Evolutionary conservation across 2,888 invertebrate species (phyloP).

Genomic region (Uropetala carovei): DNA sequence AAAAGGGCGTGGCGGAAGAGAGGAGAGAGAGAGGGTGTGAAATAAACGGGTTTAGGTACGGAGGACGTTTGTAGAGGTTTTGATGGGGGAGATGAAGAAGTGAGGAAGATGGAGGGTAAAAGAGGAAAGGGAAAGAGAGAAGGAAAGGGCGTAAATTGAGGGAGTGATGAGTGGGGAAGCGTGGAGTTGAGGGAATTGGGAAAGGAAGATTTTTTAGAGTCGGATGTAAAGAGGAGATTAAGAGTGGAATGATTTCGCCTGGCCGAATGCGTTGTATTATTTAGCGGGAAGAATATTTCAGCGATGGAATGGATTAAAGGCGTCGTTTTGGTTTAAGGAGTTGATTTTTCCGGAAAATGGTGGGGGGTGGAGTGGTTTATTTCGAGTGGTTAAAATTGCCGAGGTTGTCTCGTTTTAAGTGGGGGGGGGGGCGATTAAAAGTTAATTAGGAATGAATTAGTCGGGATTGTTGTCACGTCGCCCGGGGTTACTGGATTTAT

Average conservation of each 20-base stretch:
- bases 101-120: not conserved
- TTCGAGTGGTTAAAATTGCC: not conserved
- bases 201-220: not conserved
- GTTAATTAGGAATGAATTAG: not conserved
- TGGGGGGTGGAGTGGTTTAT: not conserved
- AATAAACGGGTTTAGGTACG: not conserved
- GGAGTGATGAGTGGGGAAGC: not conserved
- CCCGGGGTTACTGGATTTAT: not conserved
- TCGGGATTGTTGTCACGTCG: not conserved
- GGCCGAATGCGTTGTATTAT: not conserved
- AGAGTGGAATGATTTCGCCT: not conserved
- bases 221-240: not conserved
- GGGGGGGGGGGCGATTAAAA: not conserved
- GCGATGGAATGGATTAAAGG: constrained; percentile 37
- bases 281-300: constrained; percentile 46
- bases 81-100: not conserved
- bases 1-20: not conserved
- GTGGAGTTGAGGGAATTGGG: not conserved
- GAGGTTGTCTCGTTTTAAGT: not conserved
- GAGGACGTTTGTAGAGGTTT: not conserved
- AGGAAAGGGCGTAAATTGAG: not conserved
- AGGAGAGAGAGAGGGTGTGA: not conserved
- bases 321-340: not conserved
- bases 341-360: constrained; percentile 9
- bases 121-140: not conserved